Conservation (phyloP, 2,113 vertebrate genomes). For the Thamnaconus septentrionalis region DNA sequence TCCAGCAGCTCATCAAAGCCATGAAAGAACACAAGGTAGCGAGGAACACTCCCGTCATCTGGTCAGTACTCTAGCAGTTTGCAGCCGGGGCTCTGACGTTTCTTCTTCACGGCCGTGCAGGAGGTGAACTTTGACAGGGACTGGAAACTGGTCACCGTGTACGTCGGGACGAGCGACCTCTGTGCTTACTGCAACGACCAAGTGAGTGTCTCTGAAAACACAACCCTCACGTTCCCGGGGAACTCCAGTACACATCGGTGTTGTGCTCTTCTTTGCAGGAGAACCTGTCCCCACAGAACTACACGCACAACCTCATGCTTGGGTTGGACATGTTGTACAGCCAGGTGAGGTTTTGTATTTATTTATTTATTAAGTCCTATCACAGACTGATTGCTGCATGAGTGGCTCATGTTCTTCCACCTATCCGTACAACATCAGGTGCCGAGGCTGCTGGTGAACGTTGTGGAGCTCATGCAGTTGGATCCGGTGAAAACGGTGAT, state of each 20-base stretch:
- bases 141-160: constrained; percentile 92
- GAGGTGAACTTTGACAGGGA: constrained; percentile 83
- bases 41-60: neutral
- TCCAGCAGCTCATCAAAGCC: constrained; percentile 72
- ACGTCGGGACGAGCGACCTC: constrained; percentile 84
- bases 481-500: constrained; percentile 70
- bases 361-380: neutral
- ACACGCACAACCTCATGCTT: constrained; percentile 75
- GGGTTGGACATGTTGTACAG: constrained; percentile 83
- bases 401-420: neutral
- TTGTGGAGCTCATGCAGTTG: constrained; percentile 83
- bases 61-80: neutral
- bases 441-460: constrained; percentile 83
- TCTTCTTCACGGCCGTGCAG: constrained; percentile 56
- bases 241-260: constrained; percentile 1
- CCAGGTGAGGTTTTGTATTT: constrained; percentile 74
- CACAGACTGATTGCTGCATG: neutral
- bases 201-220: constrained; percentile 64
- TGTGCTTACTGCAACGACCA: constrained; percentile 85
- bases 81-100: neutral
- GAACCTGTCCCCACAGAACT: constrained; percentile 74
- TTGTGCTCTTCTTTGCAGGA: constrained; percentile 64
- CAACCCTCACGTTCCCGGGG: neutral
- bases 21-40: constrained; percentile 81
- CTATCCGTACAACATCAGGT: constrained; percentile 68